Evolutionary conservation across 2,888 invertebrate species (phyloP), one percentile per base, ranked within the genome.

Genomic region (Hyalella azteca): DNA sequence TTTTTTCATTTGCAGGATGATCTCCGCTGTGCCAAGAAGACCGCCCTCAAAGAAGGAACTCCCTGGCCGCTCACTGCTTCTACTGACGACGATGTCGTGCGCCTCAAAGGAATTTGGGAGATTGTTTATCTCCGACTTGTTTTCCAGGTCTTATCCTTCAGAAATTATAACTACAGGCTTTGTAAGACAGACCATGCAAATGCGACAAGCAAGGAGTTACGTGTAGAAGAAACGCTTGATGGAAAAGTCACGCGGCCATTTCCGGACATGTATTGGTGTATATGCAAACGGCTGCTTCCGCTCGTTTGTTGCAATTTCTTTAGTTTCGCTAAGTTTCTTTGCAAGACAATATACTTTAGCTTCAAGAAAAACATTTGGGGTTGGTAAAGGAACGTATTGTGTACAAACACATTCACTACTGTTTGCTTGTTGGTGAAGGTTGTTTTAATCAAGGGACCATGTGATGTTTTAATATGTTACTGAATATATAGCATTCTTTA

Each of bases 291-390:
- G 36, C 36, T 66, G 32, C n/a, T 66, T 22, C 66, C 36, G 7
- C 66, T 66, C 36, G 66, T 36, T 11, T 66, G 66, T 36, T 29
- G 66, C 39, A 66, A 66, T 22, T 66, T 66, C 19, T 22, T 66
- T 22, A 19, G 19, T n/a, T 66, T 66, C 36, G 66, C 36, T 36
- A 36, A 36, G 66, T 66, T 36, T 19, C 36, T 36, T 7, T 9
- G 9, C 3, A 3, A 3, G 54, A 54, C 29, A 29, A 7, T 54
- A 1, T 66, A 36, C 19, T 32, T n/a, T 29, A 3, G 66, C 39
- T 7, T 36, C 36, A 66, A 66, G 66, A 66, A 66, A 7, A 36
- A 7, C 0, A 36, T 66, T n/a, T 13, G 22, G 45, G 3, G 11
- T 45, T 45, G 45, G 2, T 45, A 19, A 45, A 45, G 3, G 22